Conservation (phyloP, 2,888 invertebrate genomes). For the Drosophila paracracens region DNA sequence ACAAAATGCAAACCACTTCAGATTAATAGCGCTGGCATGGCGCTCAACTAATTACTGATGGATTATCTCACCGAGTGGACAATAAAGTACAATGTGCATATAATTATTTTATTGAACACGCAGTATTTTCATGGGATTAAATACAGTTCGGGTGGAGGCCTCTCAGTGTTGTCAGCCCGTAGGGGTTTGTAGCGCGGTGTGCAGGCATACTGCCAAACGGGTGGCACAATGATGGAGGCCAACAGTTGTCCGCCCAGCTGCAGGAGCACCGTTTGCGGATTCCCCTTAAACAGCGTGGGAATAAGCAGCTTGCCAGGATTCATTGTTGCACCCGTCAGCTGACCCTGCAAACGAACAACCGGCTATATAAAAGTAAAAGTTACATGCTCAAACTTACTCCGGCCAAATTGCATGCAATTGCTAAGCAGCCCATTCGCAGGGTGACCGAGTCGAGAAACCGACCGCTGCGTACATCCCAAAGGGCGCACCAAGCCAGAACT, state of each 20-base stretch:
- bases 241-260: slow-evolving; percentile 88
- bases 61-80: background rate
- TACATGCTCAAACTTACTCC: slow-evolving; percentile 55
- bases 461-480: slow-evolving; percentile 70
- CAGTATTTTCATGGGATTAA: slow-evolving; percentile 14
- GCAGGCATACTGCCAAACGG: slow-evolving; percentile 81
- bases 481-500: slow-evolving; percentile 64
- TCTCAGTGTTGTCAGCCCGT: background rate
- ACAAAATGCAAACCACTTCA: background rate
- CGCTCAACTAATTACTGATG: slow-evolving; percentile 5
- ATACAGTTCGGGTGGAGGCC: slow-evolving; percentile 14
- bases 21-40: slow-evolving; percentile 2
- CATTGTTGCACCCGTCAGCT: slow-evolving; percentile 88
- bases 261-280: slow-evolving; percentile 88
- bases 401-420: slow-evolving; percentile 52
- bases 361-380: background rate
- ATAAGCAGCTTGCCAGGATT: slow-evolving; percentile 89
- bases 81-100: background rate
- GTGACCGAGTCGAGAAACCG: slow-evolving; percentile 65
- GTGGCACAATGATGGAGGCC: slow-evolving; percentile 83
- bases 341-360: slow-evolving; percentile 27
- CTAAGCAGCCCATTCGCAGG: slow-evolving; percentile 61
- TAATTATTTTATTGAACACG: slow-evolving; percentile 3
- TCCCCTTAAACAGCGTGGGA: slow-evolving; percentile 89
- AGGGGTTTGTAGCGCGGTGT: slow-evolving; percentile 29